A percentile compares a stretch with the other conserved stretches of the same genome.
phyloP scores from a whole-genome alignment of 2,797 vertebrate genomes.

The Gila robusta region DNA sequence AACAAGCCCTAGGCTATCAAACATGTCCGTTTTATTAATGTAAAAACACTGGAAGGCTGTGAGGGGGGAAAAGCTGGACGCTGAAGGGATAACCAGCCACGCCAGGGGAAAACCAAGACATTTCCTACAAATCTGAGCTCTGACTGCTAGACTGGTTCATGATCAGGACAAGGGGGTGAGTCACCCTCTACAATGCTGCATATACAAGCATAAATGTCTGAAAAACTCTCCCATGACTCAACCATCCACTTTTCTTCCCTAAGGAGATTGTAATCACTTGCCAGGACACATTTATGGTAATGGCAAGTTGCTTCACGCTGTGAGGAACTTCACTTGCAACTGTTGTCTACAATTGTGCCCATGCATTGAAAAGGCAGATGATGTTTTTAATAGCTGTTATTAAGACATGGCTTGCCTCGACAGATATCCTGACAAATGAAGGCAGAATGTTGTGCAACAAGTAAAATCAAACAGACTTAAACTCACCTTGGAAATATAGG shows the following conservation, averaged over 20 bases:
- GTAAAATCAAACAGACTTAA: conserved; percentile 19
- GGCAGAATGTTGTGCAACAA: not conserved
- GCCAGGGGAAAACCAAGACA: conserved; percentile 53
- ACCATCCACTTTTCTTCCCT: conserved; percentile 36
- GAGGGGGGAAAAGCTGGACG: not conserved
- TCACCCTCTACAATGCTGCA: conserved; percentile 51
- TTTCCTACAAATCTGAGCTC: conserved; percentile 41
- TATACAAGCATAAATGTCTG: conserved; percentile 49
- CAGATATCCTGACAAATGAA: not conserved
- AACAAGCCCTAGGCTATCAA: not conserved
- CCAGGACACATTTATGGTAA: conserved; percentile 59
- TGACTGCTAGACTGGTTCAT: conserved; percentile 45
- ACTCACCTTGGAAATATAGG: conserved; percentile 81
- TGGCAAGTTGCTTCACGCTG: conserved; percentile 44
- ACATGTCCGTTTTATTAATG: conserved; percentile 27
- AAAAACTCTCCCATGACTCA: conserved; percentile 59
- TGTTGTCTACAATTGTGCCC: conserved; percentile 32
- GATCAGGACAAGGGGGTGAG: conserved; percentile 45
- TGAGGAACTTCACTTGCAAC: conserved; percentile 24
- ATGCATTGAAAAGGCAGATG: not conserved
- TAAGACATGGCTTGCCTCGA: not conserved
- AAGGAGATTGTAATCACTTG: conserved; percentile 51
- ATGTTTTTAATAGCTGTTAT: conserved; percentile 36
- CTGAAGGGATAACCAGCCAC: conserved; percentile 42
- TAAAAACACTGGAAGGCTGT: not conserved